phyloP scores from a whole-genome alignment of 2,113 vertebrate species.

The Talpa occidentalis region DNA sequence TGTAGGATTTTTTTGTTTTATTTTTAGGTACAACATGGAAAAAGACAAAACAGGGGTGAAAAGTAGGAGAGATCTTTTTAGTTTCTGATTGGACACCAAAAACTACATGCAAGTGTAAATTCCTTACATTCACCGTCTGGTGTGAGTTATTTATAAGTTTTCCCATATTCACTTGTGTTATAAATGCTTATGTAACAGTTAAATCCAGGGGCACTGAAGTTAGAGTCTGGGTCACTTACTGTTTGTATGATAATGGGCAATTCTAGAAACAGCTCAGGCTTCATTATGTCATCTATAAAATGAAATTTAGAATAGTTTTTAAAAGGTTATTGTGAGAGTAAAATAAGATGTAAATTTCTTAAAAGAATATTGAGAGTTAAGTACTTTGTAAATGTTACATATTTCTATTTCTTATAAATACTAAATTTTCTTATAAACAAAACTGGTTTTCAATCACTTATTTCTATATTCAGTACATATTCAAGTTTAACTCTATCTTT shows the following conservation, averaged over 20 bases:
- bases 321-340: not conserved
- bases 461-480: not conserved
- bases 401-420: constrained; percentile 5
- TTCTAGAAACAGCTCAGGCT: not conserved
- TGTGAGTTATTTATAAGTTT: not conserved
- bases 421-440: not conserved
- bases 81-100: not conserved
- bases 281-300: constrained; percentile 2
- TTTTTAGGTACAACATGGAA: not conserved
- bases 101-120: not conserved
- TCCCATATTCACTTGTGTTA: not conserved
- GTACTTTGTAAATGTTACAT: not conserved
- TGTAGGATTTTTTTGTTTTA: not conserved
- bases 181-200: not conserved
- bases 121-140: not conserved
- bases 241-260: not conserved
- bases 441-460: not conserved
- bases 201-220: not conserved
- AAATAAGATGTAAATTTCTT: constrained; percentile 35
- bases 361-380: not conserved
- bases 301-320: not conserved
- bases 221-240: not conserved
- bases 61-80: not conserved
- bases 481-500: not conserved
- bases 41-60: not conserved